phyloP scores from a whole-genome alignment of 1,140 invertebrate species.

The Drosophila arizonae region DNA sequence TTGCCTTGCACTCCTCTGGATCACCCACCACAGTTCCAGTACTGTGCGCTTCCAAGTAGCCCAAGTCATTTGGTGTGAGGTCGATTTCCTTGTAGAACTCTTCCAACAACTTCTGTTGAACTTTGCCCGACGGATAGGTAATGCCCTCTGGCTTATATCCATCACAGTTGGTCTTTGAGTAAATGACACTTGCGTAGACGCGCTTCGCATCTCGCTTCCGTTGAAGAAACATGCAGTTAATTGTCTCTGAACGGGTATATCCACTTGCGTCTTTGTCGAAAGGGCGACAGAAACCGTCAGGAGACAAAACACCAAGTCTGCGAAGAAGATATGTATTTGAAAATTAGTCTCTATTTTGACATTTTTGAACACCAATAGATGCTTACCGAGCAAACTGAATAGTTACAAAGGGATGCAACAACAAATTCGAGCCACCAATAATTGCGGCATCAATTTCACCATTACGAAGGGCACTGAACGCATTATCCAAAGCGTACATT shows the following conservation, averaged over 20 bases:
- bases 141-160: conserved; percentile 95
- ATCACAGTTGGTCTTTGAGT: conserved; percentile 90
- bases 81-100: conserved; percentile 95
- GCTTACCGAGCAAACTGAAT: conserved; percentile 89
- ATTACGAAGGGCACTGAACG: conserved; percentile 88
- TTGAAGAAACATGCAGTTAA: conserved; percentile 91
- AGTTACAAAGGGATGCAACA: conserved; percentile 93
- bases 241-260: conserved; percentile 90
- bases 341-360: background rate
- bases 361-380: background rate
- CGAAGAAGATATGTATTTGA: background rate
- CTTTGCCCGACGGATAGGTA: conserved; percentile 93
- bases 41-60: conserved; percentile 96
- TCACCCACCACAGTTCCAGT: conserved; percentile 92
- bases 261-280: conserved; percentile 93
- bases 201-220: conserved; percentile 90
- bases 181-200: conserved; percentile 86
- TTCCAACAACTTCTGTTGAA: conserved; percentile 90
- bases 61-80: conserved; percentile 87
- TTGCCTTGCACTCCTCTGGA: conserved; percentile 93
- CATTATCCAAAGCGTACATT: conserved; percentile 92
- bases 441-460: conserved; percentile 94
- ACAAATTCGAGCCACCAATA: conserved; percentile 92
- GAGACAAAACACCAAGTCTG: conserved; percentile 92
- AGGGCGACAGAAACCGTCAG: conserved; percentile 93